A percentile compares a stretch with the other conserved stretches of the same genome.
phyloP scores from a whole-genome alignment of 92 coral and sea anemone species.

The Porites lobata region DNA sequence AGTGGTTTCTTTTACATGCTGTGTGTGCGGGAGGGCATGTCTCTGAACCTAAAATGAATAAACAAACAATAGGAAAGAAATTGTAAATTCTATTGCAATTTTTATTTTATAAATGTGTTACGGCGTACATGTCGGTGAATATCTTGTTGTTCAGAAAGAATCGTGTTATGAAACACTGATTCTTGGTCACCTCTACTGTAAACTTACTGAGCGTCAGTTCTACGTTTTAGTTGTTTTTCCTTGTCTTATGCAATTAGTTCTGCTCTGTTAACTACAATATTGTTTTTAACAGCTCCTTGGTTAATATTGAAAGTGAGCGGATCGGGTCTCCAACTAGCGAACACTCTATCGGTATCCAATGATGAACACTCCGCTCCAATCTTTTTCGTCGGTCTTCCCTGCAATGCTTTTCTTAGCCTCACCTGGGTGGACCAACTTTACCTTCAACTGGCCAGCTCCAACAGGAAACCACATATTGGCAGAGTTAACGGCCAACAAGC shows the following conservation, averaged over 20 bases:
- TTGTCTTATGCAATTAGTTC: not conserved
- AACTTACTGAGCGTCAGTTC: too few relatives aligned
- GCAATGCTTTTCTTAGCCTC: conserved; percentile 34
- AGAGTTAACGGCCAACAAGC: conserved; percentile 50
- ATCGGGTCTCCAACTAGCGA: not conserved
- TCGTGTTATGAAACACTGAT: too few relatives aligned
- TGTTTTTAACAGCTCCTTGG: not conserved
- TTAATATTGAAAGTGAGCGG: not conserved
- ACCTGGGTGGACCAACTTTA: conserved; percentile 32
- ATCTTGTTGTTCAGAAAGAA: not conserved
- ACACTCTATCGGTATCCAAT: conserved; percentile 22
- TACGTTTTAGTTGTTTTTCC: not conserved
- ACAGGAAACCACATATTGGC: conserved; percentile 69
- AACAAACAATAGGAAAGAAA: too few relatives aligned
- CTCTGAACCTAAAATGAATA: too few relatives aligned
- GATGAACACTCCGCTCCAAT: conserved; percentile 55
- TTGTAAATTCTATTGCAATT: too few relatives aligned
- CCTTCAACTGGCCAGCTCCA: conserved; percentile 35
- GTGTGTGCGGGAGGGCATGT: too few relatives aligned
- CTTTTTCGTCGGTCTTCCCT: not conserved
- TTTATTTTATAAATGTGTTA: not conserved
- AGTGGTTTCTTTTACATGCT: too few relatives aligned
- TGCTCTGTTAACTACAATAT: not conserved
- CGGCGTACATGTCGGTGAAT: not conserved
- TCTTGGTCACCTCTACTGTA: not conserved